These are phyloP conservation scores for Plumapathes pennacea DNA, from an alignment of 92 coral and sea anemone genomes.

Conservation along the genomic window DNA sequence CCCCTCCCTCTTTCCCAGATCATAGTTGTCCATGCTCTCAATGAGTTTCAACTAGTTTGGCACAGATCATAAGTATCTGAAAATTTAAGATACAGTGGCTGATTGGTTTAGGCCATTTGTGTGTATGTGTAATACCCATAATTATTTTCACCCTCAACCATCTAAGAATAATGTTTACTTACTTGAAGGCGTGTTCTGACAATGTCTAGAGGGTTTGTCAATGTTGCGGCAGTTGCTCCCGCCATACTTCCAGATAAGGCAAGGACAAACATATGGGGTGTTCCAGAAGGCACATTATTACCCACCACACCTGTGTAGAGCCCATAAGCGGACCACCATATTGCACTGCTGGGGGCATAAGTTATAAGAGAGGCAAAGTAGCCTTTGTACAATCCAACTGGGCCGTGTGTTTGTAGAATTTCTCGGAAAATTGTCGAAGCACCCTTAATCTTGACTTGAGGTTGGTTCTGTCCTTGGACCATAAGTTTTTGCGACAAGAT, in stretches of 20 bases:
- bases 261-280: conserved; percentile 78
- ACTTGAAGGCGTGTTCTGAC: conserved; percentile 95
- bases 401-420: conserved; percentile 55
- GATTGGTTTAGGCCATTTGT: no score
- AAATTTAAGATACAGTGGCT: no score
- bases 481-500: conserved; percentile 86
- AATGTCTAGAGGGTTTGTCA: conserved; percentile 90
- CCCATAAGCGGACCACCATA: conserved; percentile 96
- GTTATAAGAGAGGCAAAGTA: conserved; percentile 86
- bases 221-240: conserved; percentile 89
- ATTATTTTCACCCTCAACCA: not conserved
- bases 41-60: no score
- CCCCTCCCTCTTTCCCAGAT: no score
- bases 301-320: conserved; percentile 80
- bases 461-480: conserved; percentile 83
- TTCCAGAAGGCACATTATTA: conserved; percentile 83
- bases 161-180: conserved; percentile 2
- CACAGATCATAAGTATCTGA: no score
- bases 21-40: no score
- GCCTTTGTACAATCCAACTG: conserved; percentile 79
- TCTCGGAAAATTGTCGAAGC: conserved; percentile 66
- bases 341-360: conserved; percentile 95
- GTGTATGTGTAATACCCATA: not conserved
- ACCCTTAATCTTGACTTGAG: conserved; percentile 59
- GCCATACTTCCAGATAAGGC: conserved; percentile 88